phyloP scores from a whole-genome alignment of 2,888 invertebrate species.

The Phasia obesa region DNA sequence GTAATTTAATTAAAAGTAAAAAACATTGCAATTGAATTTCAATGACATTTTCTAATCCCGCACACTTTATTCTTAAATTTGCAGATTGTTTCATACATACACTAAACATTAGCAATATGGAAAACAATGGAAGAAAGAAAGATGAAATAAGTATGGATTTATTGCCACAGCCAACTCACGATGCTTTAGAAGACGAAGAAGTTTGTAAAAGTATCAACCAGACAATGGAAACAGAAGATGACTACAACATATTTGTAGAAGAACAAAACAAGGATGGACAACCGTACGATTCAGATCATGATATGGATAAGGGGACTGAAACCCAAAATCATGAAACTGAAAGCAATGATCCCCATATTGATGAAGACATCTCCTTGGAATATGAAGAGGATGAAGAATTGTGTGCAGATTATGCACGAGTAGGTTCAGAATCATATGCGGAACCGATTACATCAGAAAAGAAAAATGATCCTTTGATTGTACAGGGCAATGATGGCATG shows the following conservation, averaged over 20 bases:
- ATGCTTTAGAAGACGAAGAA: constrained; percentile 60
- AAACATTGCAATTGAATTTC: background rate
- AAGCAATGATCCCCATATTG: background rate
- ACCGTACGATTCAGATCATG: constrained; percentile 39
- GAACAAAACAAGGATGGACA: constrained; percentile 19
- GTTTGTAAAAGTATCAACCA: constrained; percentile 9
- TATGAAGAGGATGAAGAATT: constrained; percentile 63
- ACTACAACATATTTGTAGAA: constrained; percentile 28
- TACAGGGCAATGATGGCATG: constrained; percentile 50
- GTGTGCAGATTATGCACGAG: constrained; percentile 43
- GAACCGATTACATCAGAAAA: constrained; percentile 38
- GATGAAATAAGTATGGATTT: constrained; percentile 51
- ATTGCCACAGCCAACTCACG: constrained; percentile 77
- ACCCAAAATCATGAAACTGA: constrained; percentile 1
- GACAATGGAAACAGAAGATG: constrained; percentile 37
- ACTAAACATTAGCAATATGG: constrained; percentile 42
- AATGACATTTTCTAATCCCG: constrained; percentile 17
- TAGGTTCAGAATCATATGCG: too few relatives aligned
- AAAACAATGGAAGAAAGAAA: constrained; percentile 21
- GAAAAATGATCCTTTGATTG: constrained; percentile 40
- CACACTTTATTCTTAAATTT: constrained; percentile 7
- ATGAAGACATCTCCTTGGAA: constrained; percentile 49
- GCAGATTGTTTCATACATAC: constrained; percentile 30
- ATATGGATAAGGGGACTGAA: constrained; percentile 11
- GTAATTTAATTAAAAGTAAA: constrained; percentile 56